Evolutionary conservation across 2,113 vertebrate genomes (phyloP), one percentile per base, ranked within the genome.

Genomic region (Mormyrus lacerda): DNA sequence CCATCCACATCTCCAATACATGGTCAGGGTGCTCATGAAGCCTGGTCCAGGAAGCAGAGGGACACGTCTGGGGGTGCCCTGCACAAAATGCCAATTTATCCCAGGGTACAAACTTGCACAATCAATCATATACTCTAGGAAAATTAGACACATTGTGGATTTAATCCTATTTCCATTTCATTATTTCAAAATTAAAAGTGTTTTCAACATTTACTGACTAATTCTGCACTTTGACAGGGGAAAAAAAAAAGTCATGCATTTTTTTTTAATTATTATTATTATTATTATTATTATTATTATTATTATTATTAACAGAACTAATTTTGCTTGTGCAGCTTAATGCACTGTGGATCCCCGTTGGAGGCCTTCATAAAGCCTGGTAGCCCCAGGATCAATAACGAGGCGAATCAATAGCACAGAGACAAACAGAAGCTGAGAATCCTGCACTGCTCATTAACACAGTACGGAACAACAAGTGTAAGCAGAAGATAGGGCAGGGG

Each of bases 361-460:
- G 27, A 21, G 42, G 31, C 48, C 47, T 4, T 27, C 21, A 50
- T 50, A 88, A 73, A 73, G 58, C 42, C 9, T 5, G 10, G 3
- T 21, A 24, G 44, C 19, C 21, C 42, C 27, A 3, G 42, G 48
- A 88, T 88, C 87, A 82, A 85, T 84, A 27, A 27, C 24, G n/a
- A 39, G n/a, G 65, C 9, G 42, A 55, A 90, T 88, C 89, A 48
- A 83, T 88, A 61, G 51, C 42, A n/a, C 5, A 50, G 87, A 88
- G 51, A 88, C 88, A 69, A 90, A 85, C 73, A 31, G 47, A 45
- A 24, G 42, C 11, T 48, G 79, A 17, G 87, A 88, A 85, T 69
- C 53, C 45, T 5, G 39, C 83, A 50, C 44, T 31, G 73, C 44
- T 90, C 89, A 84, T 90, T 88, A 88, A 55, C 87, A 65, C 86